Evolutionary conservation across 2,888 invertebrate species (phyloP).

Genomic region (Amphipyra tragopoginis): DNA sequence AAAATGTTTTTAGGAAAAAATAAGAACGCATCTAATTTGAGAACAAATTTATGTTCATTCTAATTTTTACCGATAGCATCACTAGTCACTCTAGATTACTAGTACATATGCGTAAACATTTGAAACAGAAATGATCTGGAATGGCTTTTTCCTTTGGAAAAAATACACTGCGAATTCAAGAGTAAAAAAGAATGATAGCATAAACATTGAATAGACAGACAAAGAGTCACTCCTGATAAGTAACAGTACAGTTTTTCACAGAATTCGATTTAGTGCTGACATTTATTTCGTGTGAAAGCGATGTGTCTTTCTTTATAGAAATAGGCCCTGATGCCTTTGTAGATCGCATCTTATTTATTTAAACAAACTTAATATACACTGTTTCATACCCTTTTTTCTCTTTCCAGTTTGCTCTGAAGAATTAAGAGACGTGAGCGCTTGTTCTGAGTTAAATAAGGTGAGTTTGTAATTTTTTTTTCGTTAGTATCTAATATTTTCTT

Average conservation of each 20-base stretch:
- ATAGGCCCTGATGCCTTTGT: slow-evolving; percentile 7
- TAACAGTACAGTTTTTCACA: slow-evolving; percentile 3
- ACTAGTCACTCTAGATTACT: too few relatives aligned
- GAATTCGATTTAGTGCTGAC: slow-evolving; percentile 12
- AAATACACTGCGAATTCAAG: too few relatives aligned
- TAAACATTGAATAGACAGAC: not conserved
- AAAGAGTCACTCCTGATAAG: not conserved
- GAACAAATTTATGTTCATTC: too few relatives aligned
- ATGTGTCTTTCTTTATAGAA: not conserved
- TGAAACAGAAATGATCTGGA: too few relatives aligned
- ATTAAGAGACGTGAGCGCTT: slow-evolving; percentile 15
- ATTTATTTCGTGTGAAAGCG: slow-evolving; percentile 5
- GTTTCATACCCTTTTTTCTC: slow-evolving; percentile 7
- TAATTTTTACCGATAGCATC: too few relatives aligned
- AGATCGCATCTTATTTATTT: slow-evolving; percentile 9
- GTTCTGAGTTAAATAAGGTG: slow-evolving; percentile 31
- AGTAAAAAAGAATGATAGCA: too few relatives aligned
- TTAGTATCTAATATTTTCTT: not conserved
- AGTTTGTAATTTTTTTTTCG: not conserved
- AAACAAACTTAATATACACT: not conserved
- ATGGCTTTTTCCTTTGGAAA: too few relatives aligned
- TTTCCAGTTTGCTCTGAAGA: slow-evolving; percentile 36
- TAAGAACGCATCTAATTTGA: too few relatives aligned
- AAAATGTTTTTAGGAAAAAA: too few relatives aligned
- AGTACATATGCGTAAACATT: too few relatives aligned